Evolutionary conservation across 2,113 vertebrate species (phyloP), one percentile per base, ranked within the genome.

Genomic region (Chaetops frenatus): DNA sequence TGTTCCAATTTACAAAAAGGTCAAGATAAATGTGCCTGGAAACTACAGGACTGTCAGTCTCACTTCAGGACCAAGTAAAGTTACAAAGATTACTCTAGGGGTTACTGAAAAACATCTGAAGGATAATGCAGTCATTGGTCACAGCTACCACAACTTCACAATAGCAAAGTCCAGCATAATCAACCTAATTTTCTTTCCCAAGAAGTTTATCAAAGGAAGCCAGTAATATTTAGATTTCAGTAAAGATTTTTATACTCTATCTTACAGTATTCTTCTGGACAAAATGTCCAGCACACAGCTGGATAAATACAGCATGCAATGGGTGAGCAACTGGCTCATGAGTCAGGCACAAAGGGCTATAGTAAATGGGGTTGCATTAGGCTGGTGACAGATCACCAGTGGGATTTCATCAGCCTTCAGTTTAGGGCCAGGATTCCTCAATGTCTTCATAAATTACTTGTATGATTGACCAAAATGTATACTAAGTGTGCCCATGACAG

Each of bases 261-360:
- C 10, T 62, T 21, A 35, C 8, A 35, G 16, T 24, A 69, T 47
- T 18, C 48, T 40, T 54, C 65, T 47, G 56, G 40, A 71, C 24
- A 70, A 54, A 47, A 24, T 16, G 6, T 54, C 24, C 9, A 47
- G n/a, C 13, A 29, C 23, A 69, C 33, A 70, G 38, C 12, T 62
- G 40, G 40, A 54, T 40, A 79, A 79, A 62, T 20, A 47, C 28
- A 47, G n/a, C n/a, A n/a, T 14, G 24, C 0, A 0, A 10, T n/a
- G 33, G 5, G 12, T 45, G 54, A 51, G 14, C 45, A 60, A 36
- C 28, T 45, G 19, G 31, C 4, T 40, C 21, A 62, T 0, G 0
- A 10, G 11, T 21, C 10, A 60, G 47, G 38, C 19, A n/a, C 19
- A 40, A 61, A 38, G 15, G 3, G 15, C n/a, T 78, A 23, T 13